Conservation (phyloP, 2,888 invertebrate genomes). For the Coelinius sp. region DNA sequence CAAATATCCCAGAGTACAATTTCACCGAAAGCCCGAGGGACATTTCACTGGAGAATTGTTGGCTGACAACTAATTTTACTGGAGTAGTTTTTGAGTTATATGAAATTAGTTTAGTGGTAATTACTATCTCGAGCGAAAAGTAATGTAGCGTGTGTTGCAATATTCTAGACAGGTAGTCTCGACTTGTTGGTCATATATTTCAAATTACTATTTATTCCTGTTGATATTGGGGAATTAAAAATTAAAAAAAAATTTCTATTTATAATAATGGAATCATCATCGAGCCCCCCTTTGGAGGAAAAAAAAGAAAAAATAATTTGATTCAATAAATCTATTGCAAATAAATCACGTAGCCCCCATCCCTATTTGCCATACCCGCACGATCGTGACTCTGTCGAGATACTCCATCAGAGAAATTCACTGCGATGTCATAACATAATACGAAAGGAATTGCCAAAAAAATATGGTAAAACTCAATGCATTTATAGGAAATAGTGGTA, state of each 20-base stretch:
- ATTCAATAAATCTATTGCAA: too few relatives aligned
- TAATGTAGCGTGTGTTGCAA: not conserved
- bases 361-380: not conserved
- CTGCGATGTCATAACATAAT: not conserved
- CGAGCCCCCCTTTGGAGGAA: too few relatives aligned
- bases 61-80: constrained; percentile 24
- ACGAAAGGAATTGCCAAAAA: not conserved
- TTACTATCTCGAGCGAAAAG: not conserved
- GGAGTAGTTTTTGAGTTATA: constrained; percentile 14
- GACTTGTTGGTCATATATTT: not conserved
- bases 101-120: constrained; percentile 10
- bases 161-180: not conserved
- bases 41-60: not conserved
- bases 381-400: not conserved
- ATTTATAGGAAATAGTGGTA: constrained; percentile 12
- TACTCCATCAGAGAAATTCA: not conserved
- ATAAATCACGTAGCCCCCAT: not conserved
- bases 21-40: not conserved
- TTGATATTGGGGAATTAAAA: not conserved
- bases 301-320: too few relatives aligned
- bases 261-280: too few relatives aligned
- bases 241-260: not conserved
- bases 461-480: not conserved
- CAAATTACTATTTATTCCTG: not conserved
- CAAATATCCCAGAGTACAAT: not conserved